These are phyloP conservation scores for Sphecodes monilicornis DNA, from an alignment of 2,888 invertebrate genomes.

Conservation along the genomic window DNA sequence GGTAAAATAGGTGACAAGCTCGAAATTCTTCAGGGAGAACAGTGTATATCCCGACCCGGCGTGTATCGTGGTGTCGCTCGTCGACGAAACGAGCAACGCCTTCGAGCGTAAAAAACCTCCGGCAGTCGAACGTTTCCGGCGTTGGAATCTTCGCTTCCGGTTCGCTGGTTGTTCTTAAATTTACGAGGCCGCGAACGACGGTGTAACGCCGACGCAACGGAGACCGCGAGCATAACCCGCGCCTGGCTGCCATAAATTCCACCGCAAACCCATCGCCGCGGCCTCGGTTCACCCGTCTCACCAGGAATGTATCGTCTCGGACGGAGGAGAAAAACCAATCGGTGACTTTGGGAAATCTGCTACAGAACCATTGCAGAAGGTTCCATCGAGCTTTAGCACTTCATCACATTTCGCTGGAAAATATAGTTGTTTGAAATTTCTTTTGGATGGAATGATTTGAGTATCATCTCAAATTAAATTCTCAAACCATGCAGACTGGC, in stretches of 20 bases:
- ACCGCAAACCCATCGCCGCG: neutral
- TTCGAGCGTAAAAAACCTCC: neutral
- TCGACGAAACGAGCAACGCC: neutral
- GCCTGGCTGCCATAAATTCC: neutral
- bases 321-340: neutral
- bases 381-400: no score
- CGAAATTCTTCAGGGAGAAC: neutral
- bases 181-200: neutral
- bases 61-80: neutral
- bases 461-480: no score
- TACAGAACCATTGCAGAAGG: neutral
- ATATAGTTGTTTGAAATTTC: no score
- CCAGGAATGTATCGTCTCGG: neutral
- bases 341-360: neutral
- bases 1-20: neutral
- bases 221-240: neutral
- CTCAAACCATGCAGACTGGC: no score
- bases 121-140: neutral
- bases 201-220: neutral
- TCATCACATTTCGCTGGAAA: no score
- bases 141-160: neutral
- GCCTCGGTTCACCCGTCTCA: neutral
- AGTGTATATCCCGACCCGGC: neutral
- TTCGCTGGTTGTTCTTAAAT: slow-evolving; percentile 5
- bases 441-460: no score